Conservation (phyloP, 2,888 invertebrate genomes). For the Monopis laevigella region DNA sequence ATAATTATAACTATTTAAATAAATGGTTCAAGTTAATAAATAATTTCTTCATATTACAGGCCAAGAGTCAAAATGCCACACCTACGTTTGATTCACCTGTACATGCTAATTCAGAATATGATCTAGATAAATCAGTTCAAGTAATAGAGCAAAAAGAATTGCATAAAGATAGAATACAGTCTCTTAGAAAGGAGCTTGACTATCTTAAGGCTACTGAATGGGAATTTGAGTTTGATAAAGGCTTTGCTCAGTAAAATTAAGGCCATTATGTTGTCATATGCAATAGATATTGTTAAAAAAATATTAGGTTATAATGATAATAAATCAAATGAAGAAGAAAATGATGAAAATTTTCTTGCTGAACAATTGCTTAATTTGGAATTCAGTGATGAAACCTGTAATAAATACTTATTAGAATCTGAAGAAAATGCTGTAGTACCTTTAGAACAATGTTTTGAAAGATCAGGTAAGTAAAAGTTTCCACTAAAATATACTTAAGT, state of each 20-base stretch:
- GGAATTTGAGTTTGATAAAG: constrained; percentile 80
- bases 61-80: constrained; percentile 24
- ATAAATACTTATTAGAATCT: too few species aligned
- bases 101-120: constrained; percentile 61
- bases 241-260: constrained; percentile 59
- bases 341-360: constrained; percentile 40
- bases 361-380: constrained; percentile 50
- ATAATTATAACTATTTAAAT: too few species aligned
- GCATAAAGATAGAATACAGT: constrained; percentile 76
- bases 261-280: constrained; percentile 49
- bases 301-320: constrained; percentile 28
- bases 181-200: constrained; percentile 77
- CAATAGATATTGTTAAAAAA: constrained; percentile 44
- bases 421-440: constrained; percentile 14
- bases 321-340: constrained; percentile 19
- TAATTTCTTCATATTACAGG: constrained; percentile 3
- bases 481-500: constrained; percentile 1
- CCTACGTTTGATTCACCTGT: constrained; percentile 55
- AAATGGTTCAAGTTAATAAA: background rate
- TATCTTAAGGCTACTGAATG: constrained; percentile 83
- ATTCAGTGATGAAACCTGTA: constrained; percentile 25
- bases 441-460: constrained; percentile 35
- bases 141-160: constrained; percentile 70
- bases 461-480: constrained; percentile 33
- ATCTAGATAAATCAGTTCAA: constrained; percentile 57